Percentiles rank a stretch among this genome's conserved stretches.
phyloP scores from a whole-genome alignment of 2,888 invertebrate genomes.

The Morinoia aosen region DNA sequence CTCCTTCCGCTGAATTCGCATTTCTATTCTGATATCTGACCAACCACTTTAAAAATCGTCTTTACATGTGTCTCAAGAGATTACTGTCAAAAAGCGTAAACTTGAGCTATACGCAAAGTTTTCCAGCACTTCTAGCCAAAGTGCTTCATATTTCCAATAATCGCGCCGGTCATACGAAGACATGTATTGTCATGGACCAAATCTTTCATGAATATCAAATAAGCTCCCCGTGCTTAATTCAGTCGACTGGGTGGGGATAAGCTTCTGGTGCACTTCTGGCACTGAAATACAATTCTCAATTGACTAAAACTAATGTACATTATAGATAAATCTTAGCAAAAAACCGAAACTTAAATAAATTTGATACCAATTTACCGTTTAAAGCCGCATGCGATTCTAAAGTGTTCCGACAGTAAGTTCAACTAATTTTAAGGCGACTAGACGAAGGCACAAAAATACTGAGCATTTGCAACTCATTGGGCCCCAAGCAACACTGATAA shows the following conservation, averaged over 20 bases:
- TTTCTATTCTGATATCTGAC: too few relatives aligned
- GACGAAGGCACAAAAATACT: not conserved
- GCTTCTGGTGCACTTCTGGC: not conserved
- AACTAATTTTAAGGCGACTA: not conserved
- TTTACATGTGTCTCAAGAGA: too few relatives aligned
- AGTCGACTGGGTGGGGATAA: not conserved
- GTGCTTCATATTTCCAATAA: too few relatives aligned
- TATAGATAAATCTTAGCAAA: not conserved
- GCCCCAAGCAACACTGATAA: not conserved
- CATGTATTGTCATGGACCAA: too few relatives aligned
- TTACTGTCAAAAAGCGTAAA: too few relatives aligned
- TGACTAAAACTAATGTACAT: not conserved
- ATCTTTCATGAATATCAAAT: too few relatives aligned
- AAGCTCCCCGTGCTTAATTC: too few relatives aligned
- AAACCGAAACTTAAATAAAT: not conserved
- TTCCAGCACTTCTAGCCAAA: too few relatives aligned
- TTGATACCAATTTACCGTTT: not conserved
- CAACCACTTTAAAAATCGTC: too few relatives aligned
- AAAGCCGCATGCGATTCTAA: not conserved
- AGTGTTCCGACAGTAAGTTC: not conserved
- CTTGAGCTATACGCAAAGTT: too few relatives aligned
- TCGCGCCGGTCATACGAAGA: too few relatives aligned
- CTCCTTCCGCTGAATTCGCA: too few relatives aligned
- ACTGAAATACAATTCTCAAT: not conserved
- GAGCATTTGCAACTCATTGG: constrained; percentile 3